Percentiles rank a stretch among this genome's conserved stretches.
Conservation (phyloP, 2,113 vertebrate species). For the Oreotrochilus melanogaster region DNA sequence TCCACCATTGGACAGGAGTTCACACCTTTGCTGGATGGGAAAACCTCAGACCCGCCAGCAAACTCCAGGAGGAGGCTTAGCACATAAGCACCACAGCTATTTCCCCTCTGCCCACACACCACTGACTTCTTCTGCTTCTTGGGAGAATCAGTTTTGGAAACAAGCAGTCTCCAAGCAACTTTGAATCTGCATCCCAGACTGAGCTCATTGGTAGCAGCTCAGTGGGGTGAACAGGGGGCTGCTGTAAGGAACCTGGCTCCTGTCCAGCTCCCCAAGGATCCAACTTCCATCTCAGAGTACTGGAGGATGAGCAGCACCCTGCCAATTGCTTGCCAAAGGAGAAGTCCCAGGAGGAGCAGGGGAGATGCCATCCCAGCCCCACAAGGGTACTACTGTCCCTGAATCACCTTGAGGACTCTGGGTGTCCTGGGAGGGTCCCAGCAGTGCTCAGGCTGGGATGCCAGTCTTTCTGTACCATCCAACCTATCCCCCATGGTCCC, state of each 20-base stretch:
- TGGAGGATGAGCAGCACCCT: neutral
- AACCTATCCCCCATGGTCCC: rapidly evolving
- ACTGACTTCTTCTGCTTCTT: constrained; percentile 14
- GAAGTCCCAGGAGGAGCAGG: neutral
- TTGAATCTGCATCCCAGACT: neutral
- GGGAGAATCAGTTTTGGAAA: constrained; percentile 52
- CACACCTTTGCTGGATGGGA: neutral
- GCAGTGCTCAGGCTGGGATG: neutral
- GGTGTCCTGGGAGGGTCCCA: rapidly evolving
- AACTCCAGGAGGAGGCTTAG: neutral
- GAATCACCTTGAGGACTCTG: neutral
- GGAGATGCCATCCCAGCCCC: neutral
- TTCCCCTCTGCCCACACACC: neutral
- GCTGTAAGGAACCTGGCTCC: neutral
- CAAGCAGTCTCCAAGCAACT: constrained; percentile 12
- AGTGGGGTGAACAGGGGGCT: neutral
- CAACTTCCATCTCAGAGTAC: neutral
- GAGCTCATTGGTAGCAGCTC: neutral
- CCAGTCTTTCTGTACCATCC: neutral
- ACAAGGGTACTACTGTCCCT: neutral
- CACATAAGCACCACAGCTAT: rapidly evolving
- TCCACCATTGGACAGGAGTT: neutral
- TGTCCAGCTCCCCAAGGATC: neutral
- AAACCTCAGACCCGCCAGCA: neutral
- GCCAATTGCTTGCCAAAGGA: neutral